phyloP scores from a whole-genome alignment of 2,113 vertebrate genomes.

The Phainopepla nitens region DNA sequence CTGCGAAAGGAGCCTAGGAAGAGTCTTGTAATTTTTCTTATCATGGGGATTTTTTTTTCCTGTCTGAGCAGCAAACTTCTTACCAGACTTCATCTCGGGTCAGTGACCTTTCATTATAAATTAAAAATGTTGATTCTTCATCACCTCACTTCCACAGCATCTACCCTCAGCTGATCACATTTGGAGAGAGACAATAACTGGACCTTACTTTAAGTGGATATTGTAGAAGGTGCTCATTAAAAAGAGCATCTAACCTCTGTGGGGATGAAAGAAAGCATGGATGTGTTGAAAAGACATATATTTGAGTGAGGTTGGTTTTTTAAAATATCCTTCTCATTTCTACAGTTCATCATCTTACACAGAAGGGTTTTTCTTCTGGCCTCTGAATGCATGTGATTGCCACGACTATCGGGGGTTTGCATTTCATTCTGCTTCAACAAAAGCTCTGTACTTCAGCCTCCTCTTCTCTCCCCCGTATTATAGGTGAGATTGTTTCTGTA shows the following conservation, averaged over 20 bases:
- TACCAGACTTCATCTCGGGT: neutral
- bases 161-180: neutral
- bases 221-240: neutral
- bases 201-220: neutral
- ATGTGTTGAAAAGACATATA: neutral
- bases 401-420: neutral
- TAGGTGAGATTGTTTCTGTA: slow-evolving; percentile 3
- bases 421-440: slow-evolving; percentile 32
- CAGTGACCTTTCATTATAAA: neutral
- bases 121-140: neutral
- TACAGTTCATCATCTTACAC: neutral
- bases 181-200: neutral
- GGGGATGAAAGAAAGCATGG: neutral
- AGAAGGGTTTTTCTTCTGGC: neutral
- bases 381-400: neutral
- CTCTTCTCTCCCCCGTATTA: neutral
- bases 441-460: neutral
- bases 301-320: neutral
- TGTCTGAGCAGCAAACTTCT: neutral
- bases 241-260: neutral
- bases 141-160: neutral
- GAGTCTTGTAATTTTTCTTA: neutral
- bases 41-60: neutral
- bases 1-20: neutral
- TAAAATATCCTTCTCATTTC: neutral